These are phyloP conservation scores for Pangasius macronema DNA, from an alignment of 2,797 vertebrate species.

Conservation along the genomic window DNA sequence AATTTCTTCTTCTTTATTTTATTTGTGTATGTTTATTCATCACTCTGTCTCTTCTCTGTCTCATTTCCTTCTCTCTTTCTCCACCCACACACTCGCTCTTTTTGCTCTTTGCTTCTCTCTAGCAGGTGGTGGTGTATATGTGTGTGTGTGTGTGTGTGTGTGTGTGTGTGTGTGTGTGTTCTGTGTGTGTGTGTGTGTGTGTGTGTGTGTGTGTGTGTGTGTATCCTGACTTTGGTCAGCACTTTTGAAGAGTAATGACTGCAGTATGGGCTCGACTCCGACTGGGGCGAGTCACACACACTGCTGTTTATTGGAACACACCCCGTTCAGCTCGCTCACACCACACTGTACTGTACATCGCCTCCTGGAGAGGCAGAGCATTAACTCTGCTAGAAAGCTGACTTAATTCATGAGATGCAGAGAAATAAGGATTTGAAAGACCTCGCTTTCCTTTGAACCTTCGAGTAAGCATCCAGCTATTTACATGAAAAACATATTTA, in stretches of 20 bases:
- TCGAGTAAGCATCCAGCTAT: background rate
- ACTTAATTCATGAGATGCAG: background rate
- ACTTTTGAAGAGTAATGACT: slow-evolving; percentile 77
- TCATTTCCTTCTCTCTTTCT: slow-evolving; percentile 21
- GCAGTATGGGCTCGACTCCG: slow-evolving; percentile 65
- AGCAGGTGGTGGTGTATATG: slow-evolving; percentile 49
- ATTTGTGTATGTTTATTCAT: background rate
- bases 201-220: slow-evolving; percentile 42
- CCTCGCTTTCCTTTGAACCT: background rate
- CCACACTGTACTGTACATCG: slow-evolving; percentile 16
- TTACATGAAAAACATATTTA: background rate
- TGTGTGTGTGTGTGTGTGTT: slow-evolving; percentile 40
- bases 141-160: slow-evolving; percentile 44
- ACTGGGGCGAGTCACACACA: slow-evolving; percentile 65
- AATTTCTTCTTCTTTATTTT: slow-evolving; percentile 16
- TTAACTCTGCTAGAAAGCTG: background rate
- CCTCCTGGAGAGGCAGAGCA: background rate
- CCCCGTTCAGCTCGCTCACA: slow-evolving; percentile 54
- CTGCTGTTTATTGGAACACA: slow-evolving; percentile 69
- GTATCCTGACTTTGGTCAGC: slow-evolving; percentile 73
- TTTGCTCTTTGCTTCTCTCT: slow-evolving; percentile 39
- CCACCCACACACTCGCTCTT: slow-evolving; percentile 7
- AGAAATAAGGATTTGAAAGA: background rate
- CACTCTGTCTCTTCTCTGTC: slow-evolving; percentile 26
- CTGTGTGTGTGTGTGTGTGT: slow-evolving; percentile 44